Evolutionary conservation across 2,888 invertebrate species (phyloP).

Genomic region (Rhopalosiphum nymphaeae): DNA sequence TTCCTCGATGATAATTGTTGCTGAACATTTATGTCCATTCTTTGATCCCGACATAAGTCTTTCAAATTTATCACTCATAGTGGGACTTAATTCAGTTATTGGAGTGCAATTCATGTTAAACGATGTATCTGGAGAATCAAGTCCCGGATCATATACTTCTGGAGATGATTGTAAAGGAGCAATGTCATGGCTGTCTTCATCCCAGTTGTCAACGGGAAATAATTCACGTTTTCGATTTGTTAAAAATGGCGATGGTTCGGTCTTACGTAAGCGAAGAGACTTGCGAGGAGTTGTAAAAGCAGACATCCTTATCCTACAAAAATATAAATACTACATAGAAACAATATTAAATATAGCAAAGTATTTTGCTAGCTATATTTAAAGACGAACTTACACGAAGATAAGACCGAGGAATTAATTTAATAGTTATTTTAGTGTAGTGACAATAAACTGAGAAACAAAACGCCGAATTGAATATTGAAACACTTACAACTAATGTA

Average conservation of each 20-base stretch:
- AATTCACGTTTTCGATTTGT: constrained; percentile 54
- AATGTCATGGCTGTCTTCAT: constrained; percentile 61
- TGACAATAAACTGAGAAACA: not conserved
- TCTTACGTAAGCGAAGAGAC: constrained; percentile 53
- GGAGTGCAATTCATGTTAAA: constrained; percentile 45
- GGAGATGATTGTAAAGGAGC: constrained; percentile 47
- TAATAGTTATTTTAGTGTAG: not conserved
- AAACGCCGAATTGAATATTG: too few species aligned
- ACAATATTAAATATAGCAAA: not conserved
- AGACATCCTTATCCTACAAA: constrained; percentile 49
- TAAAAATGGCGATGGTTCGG: constrained; percentile 68
- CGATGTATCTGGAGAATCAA: constrained; percentile 17
- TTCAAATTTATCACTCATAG: constrained; percentile 62
- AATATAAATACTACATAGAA: not conserved
- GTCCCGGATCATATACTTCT: constrained; percentile 30
- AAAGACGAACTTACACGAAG: not conserved
- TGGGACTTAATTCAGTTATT: constrained; percentile 56
- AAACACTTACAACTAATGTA: too few species aligned
- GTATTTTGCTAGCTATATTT: not conserved
- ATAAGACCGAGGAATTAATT: not conserved
- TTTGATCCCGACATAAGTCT: constrained; percentile 60
- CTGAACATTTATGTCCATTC: constrained; percentile 35
- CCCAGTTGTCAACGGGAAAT: constrained; percentile 59
- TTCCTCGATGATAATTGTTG: constrained; percentile 57
- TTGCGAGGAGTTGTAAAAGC: constrained; percentile 55